phyloP scores from a whole-genome alignment of 2,113 vertebrate species.

The Martes martes region DNA sequence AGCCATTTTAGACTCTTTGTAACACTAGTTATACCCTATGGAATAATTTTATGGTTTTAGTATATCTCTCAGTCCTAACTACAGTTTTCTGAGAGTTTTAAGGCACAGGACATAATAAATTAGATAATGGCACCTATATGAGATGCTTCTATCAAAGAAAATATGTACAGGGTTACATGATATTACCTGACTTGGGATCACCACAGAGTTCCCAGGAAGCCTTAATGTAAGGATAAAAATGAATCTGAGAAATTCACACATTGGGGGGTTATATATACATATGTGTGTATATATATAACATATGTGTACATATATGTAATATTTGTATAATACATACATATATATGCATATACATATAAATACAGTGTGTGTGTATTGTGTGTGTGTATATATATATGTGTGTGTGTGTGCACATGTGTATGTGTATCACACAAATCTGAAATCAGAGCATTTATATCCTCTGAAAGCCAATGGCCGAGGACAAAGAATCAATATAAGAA shows the following conservation, averaged over 20 bases:
- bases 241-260: background rate
- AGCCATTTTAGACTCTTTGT: background rate
- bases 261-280: background rate
- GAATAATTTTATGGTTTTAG: background rate
- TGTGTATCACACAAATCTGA: too few relatives aligned
- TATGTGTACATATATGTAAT: too few relatives aligned
- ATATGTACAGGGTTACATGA: background rate
- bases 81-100: background rate
- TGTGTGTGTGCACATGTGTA: too few relatives aligned
- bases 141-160: slow-evolving; percentile 20
- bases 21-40: background rate
- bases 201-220: slow-evolving; percentile 9
- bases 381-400: too few relatives aligned
- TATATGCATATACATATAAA: background rate
- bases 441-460: too few relatives aligned
- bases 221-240: slow-evolving; percentile 10
- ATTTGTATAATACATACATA: background rate
- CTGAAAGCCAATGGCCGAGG: too few relatives aligned
- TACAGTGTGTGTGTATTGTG: too few relatives aligned
- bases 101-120: background rate
- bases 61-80: background rate
- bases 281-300: background rate
- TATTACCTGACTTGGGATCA: background rate
- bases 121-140: background rate
- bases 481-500: slow-evolving; percentile 17